Conservation (phyloP, 2,797 vertebrate genomes). For the Thaleichthys pacificus region DNA sequence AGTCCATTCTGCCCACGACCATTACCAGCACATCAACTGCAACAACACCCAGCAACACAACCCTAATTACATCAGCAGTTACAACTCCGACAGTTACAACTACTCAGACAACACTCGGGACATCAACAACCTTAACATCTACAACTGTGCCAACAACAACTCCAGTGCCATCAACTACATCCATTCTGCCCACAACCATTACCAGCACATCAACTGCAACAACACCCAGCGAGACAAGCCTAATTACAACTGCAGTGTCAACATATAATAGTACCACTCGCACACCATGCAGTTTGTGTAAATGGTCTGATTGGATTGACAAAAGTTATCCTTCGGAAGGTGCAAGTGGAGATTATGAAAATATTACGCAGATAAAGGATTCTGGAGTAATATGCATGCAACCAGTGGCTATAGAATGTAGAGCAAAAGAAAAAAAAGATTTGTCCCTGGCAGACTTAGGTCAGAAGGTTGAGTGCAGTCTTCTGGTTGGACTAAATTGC, state of each 20-base stretch:
- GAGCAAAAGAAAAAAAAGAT: constrained; percentile 60
- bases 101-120: not conserved
- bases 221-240: not conserved
- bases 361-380: constrained; percentile 61
- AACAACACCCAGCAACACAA: not conserved
- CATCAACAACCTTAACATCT: constrained; percentile 4
- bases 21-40: not conserved
- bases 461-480: constrained; percentile 69
- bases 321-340: constrained; percentile 50
- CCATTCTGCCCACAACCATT: not conserved
- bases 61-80: not conserved
- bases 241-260: not conserved
- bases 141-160: not conserved
- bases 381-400: constrained; percentile 65
- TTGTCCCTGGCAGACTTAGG: constrained; percentile 50
- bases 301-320: constrained; percentile 76
- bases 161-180: not conserved
- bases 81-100: not conserved
- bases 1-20: not conserved
- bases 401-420: constrained; percentile 68
- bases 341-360: constrained; percentile 72
- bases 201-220: not conserved
- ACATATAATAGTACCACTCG: not conserved
- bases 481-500: constrained; percentile 66
- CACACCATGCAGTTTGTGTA: constrained; percentile 38